These are phyloP conservation scores for Lordiphosa mommai DNA, from an alignment of 1,140 invertebrate genomes.

Conservation along the genomic window DNA sequence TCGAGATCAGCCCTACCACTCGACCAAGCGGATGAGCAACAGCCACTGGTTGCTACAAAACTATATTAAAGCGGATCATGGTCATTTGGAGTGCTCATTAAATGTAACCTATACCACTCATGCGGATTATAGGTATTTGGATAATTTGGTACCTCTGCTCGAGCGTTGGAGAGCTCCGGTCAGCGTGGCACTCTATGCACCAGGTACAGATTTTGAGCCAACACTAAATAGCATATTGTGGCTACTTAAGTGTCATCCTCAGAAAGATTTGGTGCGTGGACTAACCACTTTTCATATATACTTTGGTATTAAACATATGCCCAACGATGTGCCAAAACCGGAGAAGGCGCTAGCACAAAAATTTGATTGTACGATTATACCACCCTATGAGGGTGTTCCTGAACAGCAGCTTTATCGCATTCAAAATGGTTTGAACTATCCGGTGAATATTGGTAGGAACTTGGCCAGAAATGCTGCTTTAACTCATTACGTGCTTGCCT, in stretches of 20 bases:
- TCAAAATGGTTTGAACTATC: constrained; percentile 88
- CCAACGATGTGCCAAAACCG: constrained; percentile 84
- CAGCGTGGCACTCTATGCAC: constrained; percentile 87
- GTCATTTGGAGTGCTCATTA: constrained; percentile 85
- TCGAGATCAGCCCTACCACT: constrained; percentile 82
- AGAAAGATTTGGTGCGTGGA: constrained; percentile 84
- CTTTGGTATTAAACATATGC: constrained; percentile 89
- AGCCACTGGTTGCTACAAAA: constrained; percentile 94
- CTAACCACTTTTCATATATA: constrained; percentile 91
- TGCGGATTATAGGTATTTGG: constrained; percentile 92
- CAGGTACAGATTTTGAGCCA: constrained; percentile 84
- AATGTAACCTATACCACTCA: constrained; percentile 94
- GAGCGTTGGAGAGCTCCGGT: constrained; percentile 85
- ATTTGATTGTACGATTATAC: constrained; percentile 84
- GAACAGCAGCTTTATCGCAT: constrained; percentile 85
- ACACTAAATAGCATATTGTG: constrained; percentile 85
- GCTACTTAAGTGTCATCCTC: constrained; percentile 83
- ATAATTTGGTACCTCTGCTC: constrained; percentile 91
- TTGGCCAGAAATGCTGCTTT: constrained; percentile 88
- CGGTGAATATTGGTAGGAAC: constrained; percentile 92
- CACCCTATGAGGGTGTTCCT: constrained; percentile 85
- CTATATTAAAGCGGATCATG: constrained; percentile 85
- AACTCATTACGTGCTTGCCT: constrained; percentile 91
- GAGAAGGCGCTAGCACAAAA: constrained; percentile 81
- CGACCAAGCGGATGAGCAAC: constrained; percentile 85